phyloP scores from a whole-genome alignment of 1,140 invertebrate genomes.

The Calephelis nemesis region DNA sequence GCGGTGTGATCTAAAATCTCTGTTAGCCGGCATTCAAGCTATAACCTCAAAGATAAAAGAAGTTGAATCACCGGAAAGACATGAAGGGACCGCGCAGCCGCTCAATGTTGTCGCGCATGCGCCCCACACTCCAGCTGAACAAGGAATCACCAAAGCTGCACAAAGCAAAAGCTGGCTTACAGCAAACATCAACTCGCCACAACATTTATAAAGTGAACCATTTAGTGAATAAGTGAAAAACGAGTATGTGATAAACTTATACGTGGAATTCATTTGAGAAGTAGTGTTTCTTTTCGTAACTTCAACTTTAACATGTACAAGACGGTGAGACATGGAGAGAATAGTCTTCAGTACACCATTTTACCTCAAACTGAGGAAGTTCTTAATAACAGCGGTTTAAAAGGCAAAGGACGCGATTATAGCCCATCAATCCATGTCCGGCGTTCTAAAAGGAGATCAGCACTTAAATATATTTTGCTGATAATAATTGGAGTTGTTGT shows the following conservation, averaged over 20 bases:
- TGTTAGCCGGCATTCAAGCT: constrained; percentile 55
- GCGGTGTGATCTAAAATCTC: constrained; percentile 31
- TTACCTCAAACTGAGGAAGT: constrained; percentile 85
- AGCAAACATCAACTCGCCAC: constrained; percentile 48
- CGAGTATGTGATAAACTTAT: constrained; percentile 60
- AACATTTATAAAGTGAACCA: constrained; percentile 46
- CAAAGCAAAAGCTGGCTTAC: constrained; percentile 54
- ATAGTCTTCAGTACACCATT: constrained; percentile 86
- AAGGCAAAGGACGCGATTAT: constrained; percentile 77
- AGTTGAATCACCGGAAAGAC: constrained; percentile 43
- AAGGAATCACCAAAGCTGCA: constrained; percentile 47
- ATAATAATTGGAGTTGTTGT: constrained; percentile 57
- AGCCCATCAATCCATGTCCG: constrained; percentile 70
- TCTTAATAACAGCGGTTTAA: constrained; percentile 80
- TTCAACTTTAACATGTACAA: constrained; percentile 83
- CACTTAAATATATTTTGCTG: constrained; percentile 62
- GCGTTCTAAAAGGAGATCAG: constrained; percentile 55
- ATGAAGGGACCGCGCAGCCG: constrained; percentile 63
- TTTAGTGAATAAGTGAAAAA: constrained; percentile 23
- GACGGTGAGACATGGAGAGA: constrained; percentile 86
- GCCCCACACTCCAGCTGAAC: constrained; percentile 28
- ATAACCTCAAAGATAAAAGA: constrained; percentile 70
- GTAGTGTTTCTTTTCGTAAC: constrained; percentile 60
- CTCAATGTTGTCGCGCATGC: constrained; percentile 75
- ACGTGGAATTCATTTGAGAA: constrained; percentile 37